These are phyloP conservation scores for Noctilio leporinus DNA, from an alignment of 2,113 vertebrate species.

Conservation along the genomic window DNA sequence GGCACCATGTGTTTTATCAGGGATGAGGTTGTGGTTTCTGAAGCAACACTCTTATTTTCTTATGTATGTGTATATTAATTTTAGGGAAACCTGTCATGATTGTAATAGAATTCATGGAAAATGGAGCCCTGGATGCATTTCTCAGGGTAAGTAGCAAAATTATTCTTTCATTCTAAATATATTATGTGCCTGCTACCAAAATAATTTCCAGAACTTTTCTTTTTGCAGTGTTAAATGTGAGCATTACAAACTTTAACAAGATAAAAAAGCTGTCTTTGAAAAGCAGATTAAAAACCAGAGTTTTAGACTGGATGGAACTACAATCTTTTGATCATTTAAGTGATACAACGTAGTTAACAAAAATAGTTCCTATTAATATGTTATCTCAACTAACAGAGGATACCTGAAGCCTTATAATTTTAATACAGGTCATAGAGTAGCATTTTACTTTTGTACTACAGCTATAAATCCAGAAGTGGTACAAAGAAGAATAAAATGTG, in stretches of 20 bases:
- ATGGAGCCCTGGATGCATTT: slow-evolving; percentile 96
- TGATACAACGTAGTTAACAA: slow-evolving; percentile 29
- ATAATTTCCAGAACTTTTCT: neutral
- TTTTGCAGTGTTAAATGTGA: slow-evolving; percentile 36
- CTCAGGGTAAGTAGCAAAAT: slow-evolving; percentile 88
- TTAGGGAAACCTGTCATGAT: slow-evolving; percentile 99
- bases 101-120: slow-evolving; percentile 99
- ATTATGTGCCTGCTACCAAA: neutral
- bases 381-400: neutral
- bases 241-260: slow-evolving; percentile 22
- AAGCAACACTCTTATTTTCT: slow-evolving; percentile 48
- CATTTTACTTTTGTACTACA: slow-evolving; percentile 12
- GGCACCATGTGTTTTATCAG: slow-evolving; percentile 49
- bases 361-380: slow-evolving; percentile 19
- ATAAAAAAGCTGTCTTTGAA: slow-evolving; percentile 47
- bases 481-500: neutral
- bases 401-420: neutral
- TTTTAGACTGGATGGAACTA: slow-evolving; percentile 1
- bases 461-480: neutral
- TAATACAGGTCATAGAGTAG: neutral
- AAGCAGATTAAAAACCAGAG: slow-evolving; percentile 52
- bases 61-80: slow-evolving; percentile 17
- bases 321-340: slow-evolving; percentile 32
- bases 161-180: neutral
- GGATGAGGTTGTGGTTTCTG: slow-evolving; percentile 48